These are phyloP conservation scores for Danaus melanippus DNA, from an alignment of 1,140 invertebrate genomes.

Conservation along the genomic window DNA sequence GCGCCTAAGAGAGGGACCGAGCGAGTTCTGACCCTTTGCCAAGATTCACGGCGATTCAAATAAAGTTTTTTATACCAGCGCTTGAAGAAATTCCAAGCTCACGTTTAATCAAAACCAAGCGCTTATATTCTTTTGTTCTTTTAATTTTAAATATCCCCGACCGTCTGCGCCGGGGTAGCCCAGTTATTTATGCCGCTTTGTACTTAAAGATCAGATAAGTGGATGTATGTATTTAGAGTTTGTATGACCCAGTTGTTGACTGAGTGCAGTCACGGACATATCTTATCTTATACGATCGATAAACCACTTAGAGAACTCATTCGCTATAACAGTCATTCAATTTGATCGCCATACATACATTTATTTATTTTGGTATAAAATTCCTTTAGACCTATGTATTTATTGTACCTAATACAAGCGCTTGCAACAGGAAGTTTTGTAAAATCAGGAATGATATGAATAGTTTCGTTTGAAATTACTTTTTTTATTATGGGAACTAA, in stretches of 20 bases:
- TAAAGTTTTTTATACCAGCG: conserved; percentile 9
- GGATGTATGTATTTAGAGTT: conserved; percentile 36
- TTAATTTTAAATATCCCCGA: neutral
- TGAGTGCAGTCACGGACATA: conserved; percentile 34
- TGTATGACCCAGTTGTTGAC: conserved; percentile 44
- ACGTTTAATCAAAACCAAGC: conserved; percentile 10
- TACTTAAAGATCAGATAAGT: conserved; percentile 24
- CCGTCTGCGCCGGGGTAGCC: neutral
- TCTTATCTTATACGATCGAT: conserved; percentile 53
- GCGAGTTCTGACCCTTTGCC: conserved; percentile 13
- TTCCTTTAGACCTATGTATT: no score
- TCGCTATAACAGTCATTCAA: no score
- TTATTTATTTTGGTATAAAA: no score
- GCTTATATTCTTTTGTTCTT: conserved; percentile 7
- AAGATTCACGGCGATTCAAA: conserved; percentile 7
- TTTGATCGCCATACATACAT: no score
- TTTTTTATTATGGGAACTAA: no score
- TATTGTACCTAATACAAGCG: no score
- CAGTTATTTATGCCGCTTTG: conserved; percentile 16
- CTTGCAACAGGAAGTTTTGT: no score
- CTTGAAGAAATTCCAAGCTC: neutral
- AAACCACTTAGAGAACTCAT: conserved; percentile 33
- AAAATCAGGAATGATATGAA: no score
- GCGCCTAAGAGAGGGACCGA: conserved; percentile 3
- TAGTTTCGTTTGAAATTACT: no score